These are phyloP conservation scores for Galaxea fascicularis DNA, from an alignment of 92 coral and sea anemone genomes.

Conservation along the genomic window DNA sequence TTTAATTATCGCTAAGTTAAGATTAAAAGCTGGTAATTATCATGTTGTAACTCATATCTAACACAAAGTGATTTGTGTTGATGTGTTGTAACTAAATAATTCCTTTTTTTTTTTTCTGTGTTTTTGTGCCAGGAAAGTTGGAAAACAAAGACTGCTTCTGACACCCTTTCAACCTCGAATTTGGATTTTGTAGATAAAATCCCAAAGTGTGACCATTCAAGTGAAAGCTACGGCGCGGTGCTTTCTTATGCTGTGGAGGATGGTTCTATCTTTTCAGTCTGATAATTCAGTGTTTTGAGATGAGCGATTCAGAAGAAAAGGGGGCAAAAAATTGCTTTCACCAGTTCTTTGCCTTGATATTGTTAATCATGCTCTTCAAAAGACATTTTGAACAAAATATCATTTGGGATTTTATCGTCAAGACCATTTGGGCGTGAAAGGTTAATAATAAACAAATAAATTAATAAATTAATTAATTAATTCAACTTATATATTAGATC, in stretches of 20 bases:
- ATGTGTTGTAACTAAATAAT: constrained; percentile 4
- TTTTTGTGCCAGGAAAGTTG: background rate
- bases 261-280: background rate
- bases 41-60: no score
- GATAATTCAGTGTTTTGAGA: no score
- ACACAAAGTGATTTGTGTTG: no score
- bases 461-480: background rate
- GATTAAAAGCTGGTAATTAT: no score
- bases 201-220: background rate
- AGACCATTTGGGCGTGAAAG: background rate
- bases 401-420: background rate
- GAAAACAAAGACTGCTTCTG: background rate
- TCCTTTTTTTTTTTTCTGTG: background rate
- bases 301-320: no score
- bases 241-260: background rate
- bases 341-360: background rate
- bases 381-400: background rate
- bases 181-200: background rate
- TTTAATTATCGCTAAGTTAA: background rate
- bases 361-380: background rate
- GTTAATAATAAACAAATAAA: no score
- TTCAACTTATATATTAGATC: background rate
- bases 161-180: background rate
- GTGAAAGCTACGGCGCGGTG: background rate
- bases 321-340: no score